Evolutionary conservation across 2,888 invertebrate genomes (phyloP).

Genomic region (Phortica okadai): DNA sequence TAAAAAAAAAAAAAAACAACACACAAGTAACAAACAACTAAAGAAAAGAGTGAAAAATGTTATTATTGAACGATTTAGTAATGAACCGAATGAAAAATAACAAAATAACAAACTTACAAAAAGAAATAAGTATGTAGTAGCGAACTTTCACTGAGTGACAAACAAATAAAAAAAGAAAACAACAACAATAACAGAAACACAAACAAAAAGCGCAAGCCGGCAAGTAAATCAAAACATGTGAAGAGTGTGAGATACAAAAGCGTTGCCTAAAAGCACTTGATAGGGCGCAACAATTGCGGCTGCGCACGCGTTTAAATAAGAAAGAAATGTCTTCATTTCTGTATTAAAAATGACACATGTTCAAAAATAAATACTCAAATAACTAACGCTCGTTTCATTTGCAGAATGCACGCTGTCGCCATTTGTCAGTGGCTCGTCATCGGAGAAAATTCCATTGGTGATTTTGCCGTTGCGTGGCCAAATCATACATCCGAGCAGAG

Average conservation of each 20-base stretch:
- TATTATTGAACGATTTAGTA: constrained; percentile 63
- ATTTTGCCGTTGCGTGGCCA: constrained; percentile 90
- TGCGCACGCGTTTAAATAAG: not conserved
- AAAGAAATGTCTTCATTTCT: not conserved
- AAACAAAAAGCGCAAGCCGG: constrained; percentile 20
- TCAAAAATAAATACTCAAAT: not conserved
- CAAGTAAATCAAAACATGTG: not conserved
- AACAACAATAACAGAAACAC: constrained; percentile 41
- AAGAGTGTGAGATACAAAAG: not conserved
- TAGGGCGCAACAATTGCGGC: not conserved
- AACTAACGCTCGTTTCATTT: constrained; percentile 60
- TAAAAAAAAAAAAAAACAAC: constrained; percentile 28
- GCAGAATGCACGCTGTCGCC: constrained; percentile 88
- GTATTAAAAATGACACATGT: not conserved
- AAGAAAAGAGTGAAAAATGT: constrained; percentile 48
- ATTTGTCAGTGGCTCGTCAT: constrained; percentile 84
- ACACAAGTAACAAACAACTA: constrained; percentile 12
- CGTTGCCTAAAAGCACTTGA: not conserved
- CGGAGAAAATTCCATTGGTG: constrained; percentile 90
- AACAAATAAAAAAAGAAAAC: constrained; percentile 40
- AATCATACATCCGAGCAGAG: constrained; percentile 91
- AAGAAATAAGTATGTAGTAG: constrained; percentile 29
- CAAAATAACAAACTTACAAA: constrained; percentile 46
- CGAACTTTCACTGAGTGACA: constrained; percentile 59
- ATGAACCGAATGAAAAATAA: constrained; percentile 54